A percentile compares a stretch with the other conserved stretches of the same genome.
Conservation (phyloP, 2,888 invertebrate genomes). For the Neuroscelio doddi region DNA sequence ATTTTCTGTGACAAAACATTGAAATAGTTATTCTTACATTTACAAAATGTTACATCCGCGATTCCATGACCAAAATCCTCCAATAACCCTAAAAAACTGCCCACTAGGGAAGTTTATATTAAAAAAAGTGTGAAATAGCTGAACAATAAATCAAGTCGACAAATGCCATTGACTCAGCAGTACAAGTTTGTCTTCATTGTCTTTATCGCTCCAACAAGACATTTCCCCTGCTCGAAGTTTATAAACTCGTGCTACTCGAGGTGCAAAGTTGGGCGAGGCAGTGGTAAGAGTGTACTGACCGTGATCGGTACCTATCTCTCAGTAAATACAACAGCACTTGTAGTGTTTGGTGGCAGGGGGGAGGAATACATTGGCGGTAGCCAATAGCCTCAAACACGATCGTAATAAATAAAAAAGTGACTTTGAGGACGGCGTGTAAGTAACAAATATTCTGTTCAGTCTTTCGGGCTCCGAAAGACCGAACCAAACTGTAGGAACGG, state of each 20-base stretch:
- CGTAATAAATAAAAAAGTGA: neutral
- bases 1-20: no score
- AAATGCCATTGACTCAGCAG: slow-evolving; percentile 1
- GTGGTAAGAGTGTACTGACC: slow-evolving; percentile 7
- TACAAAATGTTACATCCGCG: no score
- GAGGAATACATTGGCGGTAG: neutral
- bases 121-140: neutral
- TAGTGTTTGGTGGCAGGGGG: neutral
- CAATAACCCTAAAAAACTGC: no score
- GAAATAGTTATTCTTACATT: no score
- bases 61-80: no score
- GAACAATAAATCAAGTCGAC: slow-evolving; percentile 9
- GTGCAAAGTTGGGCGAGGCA: slow-evolving; percentile 31
- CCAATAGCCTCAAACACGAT: neutral
- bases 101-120: no score
- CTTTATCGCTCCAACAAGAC: slow-evolving; percentile 11
- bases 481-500: slow-evolving; percentile 39
- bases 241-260: slow-evolving; percentile 22
- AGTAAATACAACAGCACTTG: no score
- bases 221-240: slow-evolving; percentile 16
- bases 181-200: slow-evolving; percentile 5
- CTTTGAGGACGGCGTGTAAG: slow-evolving; percentile 19
- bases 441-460: slow-evolving; percentile 38
- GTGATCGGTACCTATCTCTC: slow-evolving; percentile 3
- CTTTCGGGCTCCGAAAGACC: slow-evolving; percentile 25